Evolutionary conservation across 2,113 vertebrate species (phyloP).

Genomic region (Echinops telfairi): DNA sequence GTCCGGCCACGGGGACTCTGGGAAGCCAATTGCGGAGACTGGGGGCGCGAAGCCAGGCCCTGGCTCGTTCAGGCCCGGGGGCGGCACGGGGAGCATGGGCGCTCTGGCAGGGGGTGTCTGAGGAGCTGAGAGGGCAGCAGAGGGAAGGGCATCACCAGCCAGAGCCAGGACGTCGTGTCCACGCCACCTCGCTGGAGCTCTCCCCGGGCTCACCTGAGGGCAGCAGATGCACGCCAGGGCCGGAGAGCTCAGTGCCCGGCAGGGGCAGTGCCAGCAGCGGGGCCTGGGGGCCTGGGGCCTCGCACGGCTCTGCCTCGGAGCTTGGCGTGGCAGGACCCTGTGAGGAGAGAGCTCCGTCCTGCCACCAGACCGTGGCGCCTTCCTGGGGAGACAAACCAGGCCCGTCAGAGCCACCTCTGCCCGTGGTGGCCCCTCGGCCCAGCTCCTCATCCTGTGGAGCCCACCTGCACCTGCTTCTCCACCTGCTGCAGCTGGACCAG

Average conservation of each 20-base stretch:
- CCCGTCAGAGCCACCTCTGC: no score
- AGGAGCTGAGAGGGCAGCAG: constrained; percentile 85
- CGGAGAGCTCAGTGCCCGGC: constrained; percentile 85
- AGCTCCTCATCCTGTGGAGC: no score
- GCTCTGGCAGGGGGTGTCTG: constrained; percentile 86
- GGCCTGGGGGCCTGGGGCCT: constrained; percentile 85
- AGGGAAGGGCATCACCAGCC: no score
- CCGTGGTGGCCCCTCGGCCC: no score
- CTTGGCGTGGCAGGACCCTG: constrained; percentile 90
- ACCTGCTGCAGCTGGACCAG: constrained; percentile 90
- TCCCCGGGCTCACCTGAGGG: constrained; percentile 91
- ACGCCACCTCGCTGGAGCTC: no score
- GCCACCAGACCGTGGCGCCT: constrained; percentile 87
- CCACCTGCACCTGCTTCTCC: constrained; percentile 93
- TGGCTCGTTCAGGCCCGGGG: constrained; percentile 79
- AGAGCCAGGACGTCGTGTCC: no score
- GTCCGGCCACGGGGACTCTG: constrained; percentile 86
- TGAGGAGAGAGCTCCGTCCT: constrained; percentile 88
- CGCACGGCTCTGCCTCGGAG: constrained; percentile 91
- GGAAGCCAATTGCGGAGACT: constrained; percentile 81
- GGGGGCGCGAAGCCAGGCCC: constrained; percentile 51
- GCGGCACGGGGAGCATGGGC: constrained; percentile 88
- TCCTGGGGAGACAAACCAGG: constrained; percentile 86
- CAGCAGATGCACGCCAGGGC: constrained; percentile 90
- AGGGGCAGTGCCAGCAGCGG: constrained; percentile 89